Base-by-base conservation (phyloP, 2,888 invertebrate genomes). In the Melanchra persicariae region DNA sequence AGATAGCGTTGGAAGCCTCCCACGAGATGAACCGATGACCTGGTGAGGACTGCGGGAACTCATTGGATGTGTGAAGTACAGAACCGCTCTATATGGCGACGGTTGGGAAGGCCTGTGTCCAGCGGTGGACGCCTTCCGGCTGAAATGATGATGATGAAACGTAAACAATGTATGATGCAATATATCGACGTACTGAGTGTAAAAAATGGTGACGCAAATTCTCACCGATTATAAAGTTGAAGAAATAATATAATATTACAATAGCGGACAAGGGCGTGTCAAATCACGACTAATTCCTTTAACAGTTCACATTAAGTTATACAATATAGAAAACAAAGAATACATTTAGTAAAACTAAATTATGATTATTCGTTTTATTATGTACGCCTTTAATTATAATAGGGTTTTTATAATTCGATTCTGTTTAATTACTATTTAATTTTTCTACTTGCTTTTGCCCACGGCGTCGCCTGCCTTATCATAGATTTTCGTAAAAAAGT, bases 201-300 rank as follows among this genome's bases (percentile, higher is more conserved):
- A 75, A 77, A 79, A 83, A 80, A 77, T 24, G 15, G 55, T 84
- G 83, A 85, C 83, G 83, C 70, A 77, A 79, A 71, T 70, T 67
- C 79, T 61, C 63, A 67, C 24, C 70, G 54, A 72, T 72, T 70
- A 54, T 69, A 75, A 73, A 72, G 67, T 76, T 81, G 70, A 73
- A 75, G 71, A 79, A 80, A 83, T 64, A 82, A 70, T 81, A 74
- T 83, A 70, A 64, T 79, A 79, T 80, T 73, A 77, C 78, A 80
- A 76, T 74, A 47, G 62, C 70, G 59, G 75, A 87, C 81, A 81
- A 83, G 83, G 79, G 82, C 75, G 83, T 84, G 79, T 82, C 81
- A 37, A 85, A 85, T 85, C 82, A 82, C 80, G 77, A 80, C 63
- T 70, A 69, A 70, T 72, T 34, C 62, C 19, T 67, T 65, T 49